These are phyloP conservation scores for Teleogryllus oceanicus DNA, from an alignment of 2,888 invertebrate genomes.

Conservation along the genomic window DNA sequence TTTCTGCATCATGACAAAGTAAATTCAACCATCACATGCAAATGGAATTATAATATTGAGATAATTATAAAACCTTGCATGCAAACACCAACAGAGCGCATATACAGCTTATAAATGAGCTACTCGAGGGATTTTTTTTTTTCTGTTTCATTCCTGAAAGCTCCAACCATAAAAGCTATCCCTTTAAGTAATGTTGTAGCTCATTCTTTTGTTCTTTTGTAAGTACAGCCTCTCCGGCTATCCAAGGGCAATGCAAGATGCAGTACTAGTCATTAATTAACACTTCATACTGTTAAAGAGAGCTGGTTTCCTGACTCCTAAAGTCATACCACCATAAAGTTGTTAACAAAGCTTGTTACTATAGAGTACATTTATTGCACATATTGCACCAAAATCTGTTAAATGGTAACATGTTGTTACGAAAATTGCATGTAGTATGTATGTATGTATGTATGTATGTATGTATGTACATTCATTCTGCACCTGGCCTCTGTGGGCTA, in stretches of 20 bases:
- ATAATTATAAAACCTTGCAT: conserved; percentile 2
- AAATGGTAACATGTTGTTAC: conserved; percentile 25
- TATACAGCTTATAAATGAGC: not conserved
- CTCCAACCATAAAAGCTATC: not conserved
- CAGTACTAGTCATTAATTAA: conserved; percentile 2
- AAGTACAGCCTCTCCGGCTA: conserved; percentile 6
- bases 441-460: too few species aligned
- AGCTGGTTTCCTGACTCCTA: conserved; percentile 12
- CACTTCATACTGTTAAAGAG: conserved; percentile 12
- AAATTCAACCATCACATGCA: not conserved
- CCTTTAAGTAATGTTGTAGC: not conserved
- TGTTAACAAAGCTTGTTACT: conserved; percentile 23
- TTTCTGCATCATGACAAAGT: not conserved
- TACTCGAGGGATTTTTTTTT: not conserved
- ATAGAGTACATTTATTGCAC: conserved; percentile 28
- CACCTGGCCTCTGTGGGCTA: not conserved
- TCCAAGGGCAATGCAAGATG: not conserved
- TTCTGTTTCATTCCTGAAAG: not conserved
- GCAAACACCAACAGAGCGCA: not conserved
- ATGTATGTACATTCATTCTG: not conserved
- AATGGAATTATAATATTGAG: not conserved
- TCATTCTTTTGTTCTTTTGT: not conserved
- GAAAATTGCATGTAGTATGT: too few species aligned
- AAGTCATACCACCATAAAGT: conserved; percentile 27
- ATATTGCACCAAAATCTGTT: conserved; percentile 31